Conservation (phyloP, 1,140 invertebrate species). For the Heliothis subflexa region DNA sequence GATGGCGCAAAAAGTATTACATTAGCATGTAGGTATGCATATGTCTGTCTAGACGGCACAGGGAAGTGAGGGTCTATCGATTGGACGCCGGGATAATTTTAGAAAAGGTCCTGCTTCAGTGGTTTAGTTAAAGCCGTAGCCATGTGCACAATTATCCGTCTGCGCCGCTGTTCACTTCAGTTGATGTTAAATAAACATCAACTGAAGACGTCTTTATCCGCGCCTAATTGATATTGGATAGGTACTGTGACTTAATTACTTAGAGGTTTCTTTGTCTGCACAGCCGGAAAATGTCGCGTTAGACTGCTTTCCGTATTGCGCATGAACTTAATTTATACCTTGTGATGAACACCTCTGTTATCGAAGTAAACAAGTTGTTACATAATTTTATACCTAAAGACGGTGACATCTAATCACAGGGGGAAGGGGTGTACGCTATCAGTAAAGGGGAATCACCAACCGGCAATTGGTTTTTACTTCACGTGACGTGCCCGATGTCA, state of each 20-base stretch:
- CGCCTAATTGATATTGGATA: slow-evolving; percentile 15
- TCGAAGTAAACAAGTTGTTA: slow-evolving; percentile 6
- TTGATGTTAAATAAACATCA: background rate
- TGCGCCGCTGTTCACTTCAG: background rate
- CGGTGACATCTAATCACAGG: background rate
- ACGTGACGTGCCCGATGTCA: no score
- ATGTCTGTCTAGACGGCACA: slow-evolving; percentile 68
- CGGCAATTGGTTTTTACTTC: background rate
- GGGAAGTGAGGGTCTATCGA: slow-evolving; percentile 68
- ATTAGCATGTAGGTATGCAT: slow-evolving; percentile 28
- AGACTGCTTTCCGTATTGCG: background rate
- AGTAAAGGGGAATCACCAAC: background rate
- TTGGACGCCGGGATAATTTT: slow-evolving; percentile 70
- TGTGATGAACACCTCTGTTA: slow-evolving; percentile 2
- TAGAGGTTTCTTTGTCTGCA: background rate
- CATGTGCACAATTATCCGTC: slow-evolving; percentile 14
- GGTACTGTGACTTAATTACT: slow-evolving; percentile 13
- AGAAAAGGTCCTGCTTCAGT: slow-evolving; percentile 58
- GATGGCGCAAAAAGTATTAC: slow-evolving; percentile 18
- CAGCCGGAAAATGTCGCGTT: background rate
- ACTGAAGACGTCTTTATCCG: background rate
- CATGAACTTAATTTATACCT: background rate
- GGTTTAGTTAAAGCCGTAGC: slow-evolving; percentile 24
- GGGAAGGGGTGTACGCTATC: background rate
- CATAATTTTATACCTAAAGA: background rate